Conservation (phyloP, 2,113 vertebrate species). For the Salvelinus sp. region DNA sequence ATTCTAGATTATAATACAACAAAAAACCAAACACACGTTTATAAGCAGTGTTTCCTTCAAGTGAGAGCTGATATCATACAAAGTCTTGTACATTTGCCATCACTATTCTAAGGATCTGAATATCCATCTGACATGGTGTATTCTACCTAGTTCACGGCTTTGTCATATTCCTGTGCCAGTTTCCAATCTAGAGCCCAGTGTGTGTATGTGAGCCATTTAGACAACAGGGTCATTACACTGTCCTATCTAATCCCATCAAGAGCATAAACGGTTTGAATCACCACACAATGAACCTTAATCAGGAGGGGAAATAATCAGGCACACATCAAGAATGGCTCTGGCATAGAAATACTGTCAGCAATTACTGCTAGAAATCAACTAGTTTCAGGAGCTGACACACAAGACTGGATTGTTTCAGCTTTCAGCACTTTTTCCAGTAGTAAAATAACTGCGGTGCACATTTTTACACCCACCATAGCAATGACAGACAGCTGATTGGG, state of each 20-base stretch:
- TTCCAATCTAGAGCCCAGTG: slow-evolving; percentile 47
- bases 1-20: background rate
- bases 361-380: slow-evolving; percentile 45
- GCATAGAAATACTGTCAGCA: slow-evolving; percentile 64
- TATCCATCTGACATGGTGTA: background rate
- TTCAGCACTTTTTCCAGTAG: slow-evolving; percentile 6
- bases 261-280: slow-evolving; percentile 59
- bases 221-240: slow-evolving; percentile 69
- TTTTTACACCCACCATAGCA: slow-evolving; percentile 22
- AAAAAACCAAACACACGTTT: background rate
- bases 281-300: slow-evolving; percentile 58
- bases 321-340: slow-evolving; percentile 56
- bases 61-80: background rate
- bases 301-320: slow-evolving; percentile 62
- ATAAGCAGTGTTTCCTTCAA: background rate
- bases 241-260: slow-evolving; percentile 69
- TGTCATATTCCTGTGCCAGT: slow-evolving; percentile 19
- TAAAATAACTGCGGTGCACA: background rate
- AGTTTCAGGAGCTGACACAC: slow-evolving; percentile 20
- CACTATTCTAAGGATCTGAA: background rate
- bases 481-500: slow-evolving; percentile 4
- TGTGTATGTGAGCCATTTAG: slow-evolving; percentile 55
- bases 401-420: slow-evolving; percentile 14
- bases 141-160: slow-evolving; percentile 9
- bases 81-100: background rate